Percentiles rank a stretch among this genome's conserved stretches.
Conservation (phyloP, 2,797 vertebrate genomes). For the Enteromius argenteus region DNA sequence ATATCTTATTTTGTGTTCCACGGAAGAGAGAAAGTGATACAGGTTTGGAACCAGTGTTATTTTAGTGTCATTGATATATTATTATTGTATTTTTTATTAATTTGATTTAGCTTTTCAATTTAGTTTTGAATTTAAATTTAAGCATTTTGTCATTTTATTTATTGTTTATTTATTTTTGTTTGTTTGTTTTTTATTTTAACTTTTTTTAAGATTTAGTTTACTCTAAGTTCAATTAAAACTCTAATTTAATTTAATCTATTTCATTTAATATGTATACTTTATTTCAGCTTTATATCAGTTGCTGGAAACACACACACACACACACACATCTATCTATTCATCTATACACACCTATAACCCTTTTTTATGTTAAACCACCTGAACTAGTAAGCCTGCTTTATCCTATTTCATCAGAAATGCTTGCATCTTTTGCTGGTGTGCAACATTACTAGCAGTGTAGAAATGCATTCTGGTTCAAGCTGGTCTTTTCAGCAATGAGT, state of each 20-base stretch:
- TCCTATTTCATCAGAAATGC: not conserved
- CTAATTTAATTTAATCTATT: not conserved
- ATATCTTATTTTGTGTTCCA: not conserved
- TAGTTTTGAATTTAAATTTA: not conserved
- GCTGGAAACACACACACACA: not conserved
- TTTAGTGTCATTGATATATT: not conserved
- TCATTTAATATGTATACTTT: not conserved
- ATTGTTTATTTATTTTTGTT: not conserved
- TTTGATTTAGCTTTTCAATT: not conserved
- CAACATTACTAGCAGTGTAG: not conserved
- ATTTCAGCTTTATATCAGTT: not conserved
- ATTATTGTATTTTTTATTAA: not conserved
- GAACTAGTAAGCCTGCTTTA: not conserved
- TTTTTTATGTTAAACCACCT: not conserved
- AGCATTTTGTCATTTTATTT: not conserved
- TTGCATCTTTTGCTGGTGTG: not conserved
- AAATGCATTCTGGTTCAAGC: not conserved
- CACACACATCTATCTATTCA: too few species aligned
- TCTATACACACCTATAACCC: too few species aligned
- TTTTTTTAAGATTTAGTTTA: not conserved
- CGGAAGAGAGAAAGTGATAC: not conserved
- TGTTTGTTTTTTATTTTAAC: not conserved
- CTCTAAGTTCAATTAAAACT: not conserved
- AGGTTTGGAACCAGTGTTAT: not conserved
- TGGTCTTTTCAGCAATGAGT: constrained; percentile 38